These are phyloP conservation scores for Vulpes ferrilata DNA, from an alignment of 2,113 vertebrate genomes.

Conservation along the genomic window DNA sequence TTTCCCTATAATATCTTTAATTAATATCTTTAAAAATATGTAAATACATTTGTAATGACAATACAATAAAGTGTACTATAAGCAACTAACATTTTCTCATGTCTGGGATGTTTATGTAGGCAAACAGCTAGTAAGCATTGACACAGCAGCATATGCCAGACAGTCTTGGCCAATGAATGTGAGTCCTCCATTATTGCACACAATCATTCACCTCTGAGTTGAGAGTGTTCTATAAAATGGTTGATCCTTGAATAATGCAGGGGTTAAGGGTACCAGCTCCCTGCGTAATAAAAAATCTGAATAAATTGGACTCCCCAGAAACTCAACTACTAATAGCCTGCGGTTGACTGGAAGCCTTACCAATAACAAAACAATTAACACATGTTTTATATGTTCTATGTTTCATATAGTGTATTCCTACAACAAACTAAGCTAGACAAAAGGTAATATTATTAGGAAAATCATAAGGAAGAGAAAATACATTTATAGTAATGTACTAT, in stretches of 20 bases:
- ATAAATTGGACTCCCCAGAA: background rate
- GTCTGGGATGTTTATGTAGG: background rate
- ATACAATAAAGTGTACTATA: constrained; percentile 28
- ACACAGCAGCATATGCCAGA: background rate
- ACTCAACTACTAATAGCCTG: background rate
- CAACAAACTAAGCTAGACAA: background rate
- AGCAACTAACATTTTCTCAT: background rate
- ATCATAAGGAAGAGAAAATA: background rate
- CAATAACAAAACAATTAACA: background rate
- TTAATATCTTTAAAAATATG: background rate
- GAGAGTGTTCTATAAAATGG: background rate
- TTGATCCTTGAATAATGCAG: background rate
- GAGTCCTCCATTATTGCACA: background rate
- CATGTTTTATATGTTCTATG: background rate
- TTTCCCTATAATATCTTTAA: background rate
- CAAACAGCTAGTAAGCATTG: background rate
- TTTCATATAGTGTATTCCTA: background rate
- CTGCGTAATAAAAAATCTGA: background rate
- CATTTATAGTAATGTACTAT: background rate
- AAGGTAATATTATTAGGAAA: background rate
- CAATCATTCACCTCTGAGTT: background rate
- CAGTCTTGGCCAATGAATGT: background rate
- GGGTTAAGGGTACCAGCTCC: background rate
- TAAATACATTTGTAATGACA: background rate
- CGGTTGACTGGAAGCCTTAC: background rate